These are phyloP conservation scores for Bubalus kerabau DNA, from an alignment of 2,113 vertebrate genomes.

Conservation along the genomic window DNA sequence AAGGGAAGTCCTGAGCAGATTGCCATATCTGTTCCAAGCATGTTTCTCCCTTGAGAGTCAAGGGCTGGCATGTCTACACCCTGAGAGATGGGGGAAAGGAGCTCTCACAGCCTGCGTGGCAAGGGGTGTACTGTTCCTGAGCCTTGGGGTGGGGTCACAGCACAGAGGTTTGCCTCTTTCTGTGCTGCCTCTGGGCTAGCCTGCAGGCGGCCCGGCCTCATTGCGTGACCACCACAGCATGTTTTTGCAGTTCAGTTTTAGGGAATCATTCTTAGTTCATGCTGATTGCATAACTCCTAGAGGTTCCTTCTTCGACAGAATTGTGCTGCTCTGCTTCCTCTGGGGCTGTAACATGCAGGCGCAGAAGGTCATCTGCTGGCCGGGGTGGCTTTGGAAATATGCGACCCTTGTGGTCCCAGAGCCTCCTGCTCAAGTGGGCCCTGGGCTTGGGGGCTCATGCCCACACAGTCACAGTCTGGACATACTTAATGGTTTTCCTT, in stretches of 20 bases:
- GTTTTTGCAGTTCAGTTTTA: conserved; percentile 4
- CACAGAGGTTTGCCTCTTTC: background rate
- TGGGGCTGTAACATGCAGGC: background rate
- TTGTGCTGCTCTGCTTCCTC: conserved; percentile 3
- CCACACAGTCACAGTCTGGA: background rate
- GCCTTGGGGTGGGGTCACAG: background rate
- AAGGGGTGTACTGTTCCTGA: rapidly evolving
- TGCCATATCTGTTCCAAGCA: background rate
- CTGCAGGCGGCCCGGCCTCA: background rate
- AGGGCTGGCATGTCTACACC: background rate
- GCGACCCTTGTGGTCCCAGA: background rate
- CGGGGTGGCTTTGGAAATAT: background rate
- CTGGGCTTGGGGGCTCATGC: background rate
- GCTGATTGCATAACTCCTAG: background rate
- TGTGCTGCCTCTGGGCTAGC: background rate
- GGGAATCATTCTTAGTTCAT: conserved; percentile 35
- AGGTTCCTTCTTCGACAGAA: conserved; percentile 39
- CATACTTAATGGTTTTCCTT: background rate
- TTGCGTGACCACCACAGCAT: rapidly evolving
- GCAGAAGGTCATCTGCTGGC: background rate
- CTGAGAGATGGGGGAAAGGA: background rate
- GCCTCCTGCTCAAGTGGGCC: background rate
- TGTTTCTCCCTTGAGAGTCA: background rate
- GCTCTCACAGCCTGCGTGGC: background rate
- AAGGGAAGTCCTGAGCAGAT: background rate